Conservation (phyloP, 2,113 vertebrate genomes). For the Fregata magnificens region DNA sequence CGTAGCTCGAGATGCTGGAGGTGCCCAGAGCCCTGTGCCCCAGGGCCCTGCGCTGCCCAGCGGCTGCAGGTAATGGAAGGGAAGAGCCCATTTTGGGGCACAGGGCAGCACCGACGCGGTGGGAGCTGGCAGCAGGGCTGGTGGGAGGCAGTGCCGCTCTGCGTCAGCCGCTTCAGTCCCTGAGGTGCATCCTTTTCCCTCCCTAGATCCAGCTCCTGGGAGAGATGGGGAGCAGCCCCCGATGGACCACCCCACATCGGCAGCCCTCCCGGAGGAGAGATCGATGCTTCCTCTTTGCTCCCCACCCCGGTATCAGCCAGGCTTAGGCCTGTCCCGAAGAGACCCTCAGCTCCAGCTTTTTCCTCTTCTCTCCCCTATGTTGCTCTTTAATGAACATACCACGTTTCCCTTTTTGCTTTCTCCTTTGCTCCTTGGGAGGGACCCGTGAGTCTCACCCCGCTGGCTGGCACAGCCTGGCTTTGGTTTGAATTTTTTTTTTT, state of each 20-base stretch:
- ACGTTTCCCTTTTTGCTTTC: background rate
- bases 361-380: background rate
- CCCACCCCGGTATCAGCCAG: accelerated
- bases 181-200: background rate
- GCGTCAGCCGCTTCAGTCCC: accelerated
- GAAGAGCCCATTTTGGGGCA: background rate
- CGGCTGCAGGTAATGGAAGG: background rate
- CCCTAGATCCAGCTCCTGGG: background rate
- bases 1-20: background rate
- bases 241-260: accelerated
- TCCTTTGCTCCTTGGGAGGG: background rate
- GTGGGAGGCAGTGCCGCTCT: background rate
- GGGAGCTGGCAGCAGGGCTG: background rate
- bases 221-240: background rate
- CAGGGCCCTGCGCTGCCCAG: background rate
- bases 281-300: background rate
- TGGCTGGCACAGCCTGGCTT: background rate
- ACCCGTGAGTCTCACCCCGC: background rate
- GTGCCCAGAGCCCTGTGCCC: background rate
- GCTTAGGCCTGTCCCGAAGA: background rate
- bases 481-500: background rate
- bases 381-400: background rate
- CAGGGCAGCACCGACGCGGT: accelerated
- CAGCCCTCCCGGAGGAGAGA: background rate
- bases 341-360: background rate